Base-by-base conservation (phyloP, 1,140 invertebrate species). In the Leguminivora glycinivorella region DNA sequence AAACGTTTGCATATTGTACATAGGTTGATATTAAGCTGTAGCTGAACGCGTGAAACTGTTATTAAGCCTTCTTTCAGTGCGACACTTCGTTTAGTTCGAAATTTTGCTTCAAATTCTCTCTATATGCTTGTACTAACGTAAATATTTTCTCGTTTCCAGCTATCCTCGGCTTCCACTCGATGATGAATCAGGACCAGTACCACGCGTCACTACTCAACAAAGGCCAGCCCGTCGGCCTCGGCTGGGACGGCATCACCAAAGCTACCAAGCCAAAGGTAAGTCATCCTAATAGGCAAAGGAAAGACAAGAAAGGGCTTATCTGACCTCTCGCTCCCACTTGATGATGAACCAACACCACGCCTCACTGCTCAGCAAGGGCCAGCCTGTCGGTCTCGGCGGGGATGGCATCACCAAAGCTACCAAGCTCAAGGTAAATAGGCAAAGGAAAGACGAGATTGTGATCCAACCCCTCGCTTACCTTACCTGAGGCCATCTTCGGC, bases 321-420 rank as follows among this genome's bases (percentile, higher is more conserved):
- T 2, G 31, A 34, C 31, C 31, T 34, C 31, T 34, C 7, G 99
- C 81, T 99, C 99, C 93, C 98, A 99, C 92, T 99, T 98, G 66
- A 99, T 99, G 97, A 97, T 99, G 95, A 99, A 99, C 92, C 99
- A 99, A 93, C 99, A 99, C 92, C 98, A 99, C 92, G 98, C 98
- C 67, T 99, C 98, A 47, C 90, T 98, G 63, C 88, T 97, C 70
- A 98, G 98, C 92, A 98, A 98, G 92, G 96, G 96, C 19, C 96
- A 98, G 87, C 96, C 96, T 0, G 93, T 97, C 72, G 96, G 96
- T 60, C 92, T 97, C 70, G 96, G 96, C 70, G 97, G 96, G 96
- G 96, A 97, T 85, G 98, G 97, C 78, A 96, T 98, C 77, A 99
- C 98, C 9, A 99, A 98, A 93, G 96, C 97, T 70, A 96, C 98